Evolutionary conservation across 2,113 vertebrate genomes (phyloP).

Genomic region (Coregonus clupeaformis): DNA sequence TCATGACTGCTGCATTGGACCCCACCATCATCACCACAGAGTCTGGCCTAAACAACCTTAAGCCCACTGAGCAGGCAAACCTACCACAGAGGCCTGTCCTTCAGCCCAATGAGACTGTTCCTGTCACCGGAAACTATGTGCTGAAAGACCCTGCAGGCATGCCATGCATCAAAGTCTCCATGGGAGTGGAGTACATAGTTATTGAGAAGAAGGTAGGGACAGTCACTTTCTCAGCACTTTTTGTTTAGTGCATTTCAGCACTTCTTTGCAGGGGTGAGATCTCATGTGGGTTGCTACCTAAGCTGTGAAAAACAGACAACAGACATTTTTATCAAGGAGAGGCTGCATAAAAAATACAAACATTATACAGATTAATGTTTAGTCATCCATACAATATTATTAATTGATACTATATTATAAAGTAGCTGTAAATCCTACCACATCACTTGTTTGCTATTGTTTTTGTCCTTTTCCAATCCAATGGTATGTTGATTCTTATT

Average conservation of each 20-base stretch:
- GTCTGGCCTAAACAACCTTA: neutral
- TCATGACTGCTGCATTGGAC: neutral
- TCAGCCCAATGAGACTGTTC: conserved; percentile 44
- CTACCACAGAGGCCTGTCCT: conserved; percentile 25
- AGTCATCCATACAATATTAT: too few relatives aligned
- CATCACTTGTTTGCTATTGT: neutral
- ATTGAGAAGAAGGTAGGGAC: conserved; percentile 53
- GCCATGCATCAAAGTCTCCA: conserved; percentile 73
- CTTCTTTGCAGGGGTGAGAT: neutral
- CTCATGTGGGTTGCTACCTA: conserved; percentile 2
- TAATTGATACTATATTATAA: too few relatives aligned
- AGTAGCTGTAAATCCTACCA: neutral
- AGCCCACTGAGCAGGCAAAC: neutral
- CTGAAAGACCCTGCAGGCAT: conserved; percentile 53
- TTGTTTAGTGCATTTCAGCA: neutral
- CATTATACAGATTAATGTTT: too few relatives aligned
- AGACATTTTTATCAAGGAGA: neutral
- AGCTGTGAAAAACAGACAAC: conserved; percentile 5
- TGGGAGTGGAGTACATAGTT: conserved; percentile 77
- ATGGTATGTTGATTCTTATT: conserved; percentile 16
- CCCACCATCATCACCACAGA: neutral
- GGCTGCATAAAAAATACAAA: too few relatives aligned
- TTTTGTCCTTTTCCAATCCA: neutral
- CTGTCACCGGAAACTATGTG: conserved; percentile 66
- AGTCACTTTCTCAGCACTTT: conserved; percentile 24